Base-by-base conservation (phyloP, 2,888 invertebrate species). In the Hoplodrina blanda region DNA sequence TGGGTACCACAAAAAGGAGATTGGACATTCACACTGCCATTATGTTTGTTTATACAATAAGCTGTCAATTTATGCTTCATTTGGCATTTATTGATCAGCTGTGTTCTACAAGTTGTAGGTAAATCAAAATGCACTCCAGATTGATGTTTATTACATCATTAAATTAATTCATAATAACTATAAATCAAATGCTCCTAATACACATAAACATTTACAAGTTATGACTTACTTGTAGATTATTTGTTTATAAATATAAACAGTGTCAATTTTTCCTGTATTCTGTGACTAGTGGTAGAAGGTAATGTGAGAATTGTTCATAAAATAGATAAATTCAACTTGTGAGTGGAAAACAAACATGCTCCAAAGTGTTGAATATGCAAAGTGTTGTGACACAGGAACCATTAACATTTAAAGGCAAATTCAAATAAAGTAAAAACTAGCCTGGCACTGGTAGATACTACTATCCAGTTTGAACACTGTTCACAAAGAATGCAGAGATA, bases 401-500 rank as follows among this genome's bases (percentile, higher is more conserved):
- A 80, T 73, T 77, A 50, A 69, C 64, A 69, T 80, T 77, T 72
- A 74, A 62, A 80, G 78, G 56, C 54, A 67, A 79, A 79, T 73
- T 79, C 20, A 57, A 68, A 62, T 60, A 37, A 69, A 67, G 62
- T 76, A 79, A 83, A 82, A 79, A 75, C 72, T 74, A 81, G 75
- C 69, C 74, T 33, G 66, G 62, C 54, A 49, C 25, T 46, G 65
- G 70, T 49, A 55, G 72, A 70, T 73, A 84, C 69, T 61, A 65
- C 68, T 81, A 76, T 84, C 83, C 80, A 81, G 80, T 84, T 84
- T 76, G 54, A 76, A 67, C 75, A 80, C 80, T 70, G 70, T 82
- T 81, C 72, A 76, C 80, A 81, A 84, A 84, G 83, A 84, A 84
- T 83, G 76, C 78, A 85, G 73, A 86, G 86, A 83, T 84, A 85